These are phyloP conservation scores for Lamellibrachia satsuma DNA, from an alignment of 2,888 invertebrate species.

Conservation along the genomic window DNA sequence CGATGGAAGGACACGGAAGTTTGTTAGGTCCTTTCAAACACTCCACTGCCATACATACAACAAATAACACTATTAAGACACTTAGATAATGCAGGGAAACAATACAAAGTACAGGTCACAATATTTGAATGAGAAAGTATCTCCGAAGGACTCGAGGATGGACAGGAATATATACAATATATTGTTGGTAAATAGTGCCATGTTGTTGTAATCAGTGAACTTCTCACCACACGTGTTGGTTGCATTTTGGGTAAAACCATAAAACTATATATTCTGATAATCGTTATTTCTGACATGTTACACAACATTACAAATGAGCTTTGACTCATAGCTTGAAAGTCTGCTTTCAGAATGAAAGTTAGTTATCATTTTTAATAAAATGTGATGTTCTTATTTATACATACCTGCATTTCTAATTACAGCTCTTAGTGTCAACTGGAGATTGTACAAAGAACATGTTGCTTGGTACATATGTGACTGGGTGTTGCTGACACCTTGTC, in stretches of 20 bases:
- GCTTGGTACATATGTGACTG: neutral
- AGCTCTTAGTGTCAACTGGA: neutral
- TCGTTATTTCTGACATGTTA: neutral
- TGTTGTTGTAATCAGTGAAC: neutral
- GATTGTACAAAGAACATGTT: neutral
- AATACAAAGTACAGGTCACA: no score
- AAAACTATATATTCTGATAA: neutral
- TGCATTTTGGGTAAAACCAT: neutral
- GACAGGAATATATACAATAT: neutral
- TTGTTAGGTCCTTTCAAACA: no score
- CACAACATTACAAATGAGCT: neutral
- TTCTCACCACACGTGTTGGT: neutral
- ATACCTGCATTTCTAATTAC: neutral
- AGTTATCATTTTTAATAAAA: neutral
- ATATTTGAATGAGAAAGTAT: no score
- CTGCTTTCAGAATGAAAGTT: neutral
- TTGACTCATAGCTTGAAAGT: neutral
- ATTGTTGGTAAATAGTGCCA: neutral
- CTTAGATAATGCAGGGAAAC: neutral
- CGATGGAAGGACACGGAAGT: no score
- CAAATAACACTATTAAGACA: no score
- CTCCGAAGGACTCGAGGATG: no score
- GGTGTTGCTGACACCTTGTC: neutral
- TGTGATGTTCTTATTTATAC: neutral
- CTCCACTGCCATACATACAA: no score